Conservation (phyloP, 2,113 vertebrate species). For the Callipepla squamata region DNA sequence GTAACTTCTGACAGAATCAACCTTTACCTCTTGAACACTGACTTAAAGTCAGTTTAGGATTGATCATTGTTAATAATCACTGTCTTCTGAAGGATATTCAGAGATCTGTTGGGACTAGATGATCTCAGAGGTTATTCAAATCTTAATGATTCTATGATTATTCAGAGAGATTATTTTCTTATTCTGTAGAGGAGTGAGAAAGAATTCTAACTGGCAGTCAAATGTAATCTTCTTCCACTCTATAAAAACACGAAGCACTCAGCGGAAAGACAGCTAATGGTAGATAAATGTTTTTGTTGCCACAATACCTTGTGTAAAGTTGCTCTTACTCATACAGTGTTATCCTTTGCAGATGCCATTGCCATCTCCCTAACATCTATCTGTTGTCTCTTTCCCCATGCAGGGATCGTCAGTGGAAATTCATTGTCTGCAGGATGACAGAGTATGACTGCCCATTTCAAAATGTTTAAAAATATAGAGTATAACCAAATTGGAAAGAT, state of each 20-base stretch:
- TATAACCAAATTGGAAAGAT: not conserved
- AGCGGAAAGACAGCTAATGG: not conserved
- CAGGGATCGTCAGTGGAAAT: conserved; percentile 99
- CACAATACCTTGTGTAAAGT: not conserved
- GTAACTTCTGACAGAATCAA: not conserved
- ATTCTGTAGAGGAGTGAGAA: not conserved
- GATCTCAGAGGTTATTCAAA: no score
- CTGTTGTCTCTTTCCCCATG: conserved; percentile 51
- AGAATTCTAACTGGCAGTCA: not conserved
- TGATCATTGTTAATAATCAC: not conserved
- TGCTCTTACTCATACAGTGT: not conserved
- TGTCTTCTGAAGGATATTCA: not conserved
- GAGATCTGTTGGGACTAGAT: not conserved
- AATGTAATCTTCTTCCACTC: not conserved
- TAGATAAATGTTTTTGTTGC: not conserved
- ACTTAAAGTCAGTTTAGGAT: not conserved
- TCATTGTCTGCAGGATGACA: conserved; percentile 96
- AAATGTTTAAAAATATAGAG: conserved; percentile 79
- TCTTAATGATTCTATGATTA: not conserved
- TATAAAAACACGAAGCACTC: not conserved
- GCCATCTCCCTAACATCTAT: not conserved
- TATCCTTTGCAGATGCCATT: not conserved
- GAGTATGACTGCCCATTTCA: conserved; percentile 92
- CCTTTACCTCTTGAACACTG: not conserved
- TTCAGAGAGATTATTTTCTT: not conserved